Evolutionary conservation across 2,113 vertebrate genomes (phyloP), one percentile per base, ranked within the genome.

Genomic region (Saccopteryx leptura): DNA sequence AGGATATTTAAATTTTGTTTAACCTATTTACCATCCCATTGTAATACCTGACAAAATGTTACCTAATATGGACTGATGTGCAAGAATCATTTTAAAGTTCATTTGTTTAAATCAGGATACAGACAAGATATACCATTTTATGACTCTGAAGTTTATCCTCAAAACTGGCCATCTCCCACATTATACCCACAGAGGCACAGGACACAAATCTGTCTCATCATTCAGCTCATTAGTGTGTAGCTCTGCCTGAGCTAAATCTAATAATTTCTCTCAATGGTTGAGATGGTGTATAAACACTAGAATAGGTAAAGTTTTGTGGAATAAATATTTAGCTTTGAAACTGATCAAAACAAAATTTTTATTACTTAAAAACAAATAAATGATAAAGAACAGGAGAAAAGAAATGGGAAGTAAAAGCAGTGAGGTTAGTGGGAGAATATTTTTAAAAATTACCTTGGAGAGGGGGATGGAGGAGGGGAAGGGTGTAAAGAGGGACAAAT

Each of bases 301-400:
- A 98, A 98, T 98, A 97, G 98, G 98, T 98, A 98, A 98, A 98
- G 98, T 98, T 98, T 98, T 98, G 98, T 98, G 98, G 98, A 98
- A 98, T 98, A 98, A 98, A 97, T 98, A 98, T 98, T 98, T 98
- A 98, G 97, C 97, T 98, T 98, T 98, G 97, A 98, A 98, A 98
- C 96, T 98, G 97, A 97, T 98, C 98, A 98, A 76, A 98, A 99
- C 98, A 98, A 98, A 99, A 98, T 97, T 98, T 98, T 88, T 98
- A 98, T 98, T 98, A 98, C 97, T 98, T 98, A 98, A 98, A 96
- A 98, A 52, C 18, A 81, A 86, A 94, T 65, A 24, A 78, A 68
- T 21, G 8, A 54, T 19, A 78, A 28, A 68, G 24, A 69, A 23
- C 14, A 7, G 26, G 12, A 56, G 10, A 71, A 56, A 61, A 92